A percentile compares a stretch with the other conserved stretches of the same genome.
phyloP scores from a whole-genome alignment of 2,113 vertebrate genomes.

The Xerus inauris region DNA sequence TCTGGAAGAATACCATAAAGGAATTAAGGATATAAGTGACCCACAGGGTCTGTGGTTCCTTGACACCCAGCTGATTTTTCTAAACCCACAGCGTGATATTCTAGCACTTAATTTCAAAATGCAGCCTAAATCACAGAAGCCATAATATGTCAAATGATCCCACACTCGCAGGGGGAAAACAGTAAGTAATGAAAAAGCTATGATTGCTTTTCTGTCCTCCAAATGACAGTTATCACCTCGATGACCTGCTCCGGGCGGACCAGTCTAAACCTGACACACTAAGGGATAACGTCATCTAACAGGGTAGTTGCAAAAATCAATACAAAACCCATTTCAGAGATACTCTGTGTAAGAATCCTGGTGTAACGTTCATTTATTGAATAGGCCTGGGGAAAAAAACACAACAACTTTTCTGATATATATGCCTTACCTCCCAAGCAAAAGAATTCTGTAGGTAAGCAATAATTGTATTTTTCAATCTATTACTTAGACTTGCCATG shows the following conservation, averaged over 20 bases:
- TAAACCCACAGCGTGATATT: constrained; percentile 97
- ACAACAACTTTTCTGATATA: constrained; percentile 97
- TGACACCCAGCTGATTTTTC: constrained; percentile 97
- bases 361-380: constrained; percentile 99
- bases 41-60: constrained; percentile 91
- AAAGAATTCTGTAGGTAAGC: constrained; percentile 95
- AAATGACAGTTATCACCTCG: constrained; percentile 99
- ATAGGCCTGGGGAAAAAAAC: constrained; percentile 95
- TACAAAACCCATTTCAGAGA: constrained; percentile 99
- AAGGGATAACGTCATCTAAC: constrained; percentile 99
- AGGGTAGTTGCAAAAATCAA: constrained; percentile 99
- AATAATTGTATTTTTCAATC: constrained; percentile 95
- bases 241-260: constrained; percentile 99
- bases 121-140: constrained; percentile 99
- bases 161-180: constrained; percentile 96
- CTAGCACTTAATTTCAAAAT: constrained; percentile 99
- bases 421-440: constrained; percentile 93
- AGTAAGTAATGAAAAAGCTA: constrained; percentile 99
- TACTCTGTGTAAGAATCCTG: constrained; percentile 93
- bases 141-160: constrained; percentile 99
- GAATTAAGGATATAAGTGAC: constrained; percentile 86
- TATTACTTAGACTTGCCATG: constrained; percentile 94
- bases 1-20: constrained; percentile 76
- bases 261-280: constrained; percentile 98
- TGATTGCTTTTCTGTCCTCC: constrained; percentile 99